phyloP scores from a whole-genome alignment of 1,140 invertebrate species.

The Trachymyrmex septentrionalis region DNA sequence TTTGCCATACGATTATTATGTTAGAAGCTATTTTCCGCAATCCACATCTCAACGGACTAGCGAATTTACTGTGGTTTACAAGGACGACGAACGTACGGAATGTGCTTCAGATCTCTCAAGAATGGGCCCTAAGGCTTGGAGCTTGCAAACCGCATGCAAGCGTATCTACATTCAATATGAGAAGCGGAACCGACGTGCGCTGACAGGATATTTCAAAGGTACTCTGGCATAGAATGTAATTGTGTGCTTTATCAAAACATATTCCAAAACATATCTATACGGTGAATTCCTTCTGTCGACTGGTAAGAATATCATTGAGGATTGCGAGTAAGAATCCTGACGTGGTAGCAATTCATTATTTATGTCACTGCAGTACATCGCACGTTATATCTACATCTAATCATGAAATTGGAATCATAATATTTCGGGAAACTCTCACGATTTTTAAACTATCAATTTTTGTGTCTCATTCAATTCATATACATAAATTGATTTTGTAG shows the following conservation, averaged over 20 bases:
- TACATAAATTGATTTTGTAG: constrained; percentile 46
- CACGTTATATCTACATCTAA: neutral
- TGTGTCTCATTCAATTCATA: constrained; percentile 28
- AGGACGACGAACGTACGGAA: neutral
- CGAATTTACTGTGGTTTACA: constrained; percentile 17
- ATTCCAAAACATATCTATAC: constrained; percentile 6
- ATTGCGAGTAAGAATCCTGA: neutral
- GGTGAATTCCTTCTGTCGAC: neutral
- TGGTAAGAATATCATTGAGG: neutral
- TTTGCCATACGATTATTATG: neutral
- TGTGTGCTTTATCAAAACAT: constrained; percentile 28
- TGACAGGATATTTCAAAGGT: constrained; percentile 42
- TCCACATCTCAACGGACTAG: constrained; percentile 2
- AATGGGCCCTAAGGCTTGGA: constrained; percentile 5
- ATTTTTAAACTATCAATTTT: constrained; percentile 29
- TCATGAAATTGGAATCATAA: constrained; percentile 8
- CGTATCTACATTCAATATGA: constrained; percentile 2
- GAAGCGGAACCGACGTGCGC: constrained; percentile 30
- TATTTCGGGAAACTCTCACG: constrained; percentile 4
- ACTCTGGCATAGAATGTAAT: constrained; percentile 11
- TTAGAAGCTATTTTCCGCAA: constrained; percentile 39
- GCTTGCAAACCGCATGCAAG: constrained; percentile 20
- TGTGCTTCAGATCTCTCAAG: constrained; percentile 20
- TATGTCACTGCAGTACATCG: neutral
- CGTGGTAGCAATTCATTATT: neutral